Percentiles rank a stretch among this genome's conserved stretches.
phyloP scores from a whole-genome alignment of 2,797 vertebrate species.

The Paramormyrops hopkinsi region DNA sequence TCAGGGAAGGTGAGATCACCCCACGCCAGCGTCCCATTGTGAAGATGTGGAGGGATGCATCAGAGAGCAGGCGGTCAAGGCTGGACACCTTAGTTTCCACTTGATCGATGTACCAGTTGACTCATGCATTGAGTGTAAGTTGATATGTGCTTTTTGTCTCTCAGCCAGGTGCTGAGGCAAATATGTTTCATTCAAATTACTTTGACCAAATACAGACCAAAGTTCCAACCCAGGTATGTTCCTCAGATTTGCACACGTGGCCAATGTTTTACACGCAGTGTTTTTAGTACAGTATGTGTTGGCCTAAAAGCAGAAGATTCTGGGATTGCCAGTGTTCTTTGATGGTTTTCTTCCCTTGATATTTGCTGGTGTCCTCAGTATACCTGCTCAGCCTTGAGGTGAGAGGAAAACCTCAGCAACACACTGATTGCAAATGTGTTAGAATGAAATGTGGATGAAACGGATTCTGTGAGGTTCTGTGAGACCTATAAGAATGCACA shows the following conservation, averaged over 20 bases:
- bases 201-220: background rate
- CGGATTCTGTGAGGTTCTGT: background rate
- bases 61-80: background rate
- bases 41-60: background rate
- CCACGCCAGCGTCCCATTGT: background rate
- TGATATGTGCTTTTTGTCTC: background rate
- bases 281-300: background rate
- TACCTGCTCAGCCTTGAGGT: background rate
- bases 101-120: background rate
- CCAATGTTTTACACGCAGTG: background rate
- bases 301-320: background rate
- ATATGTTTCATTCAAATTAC: background rate
- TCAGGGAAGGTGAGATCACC: background rate
- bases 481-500: background rate
- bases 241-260: background rate
- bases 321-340: background rate
- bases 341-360: background rate
- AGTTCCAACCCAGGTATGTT: background rate
- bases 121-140: background rate
- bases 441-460: background rate
- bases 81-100: conserved; percentile 10
- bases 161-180: background rate
- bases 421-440: background rate
- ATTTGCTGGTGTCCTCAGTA: background rate
- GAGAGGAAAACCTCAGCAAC: background rate